phyloP scores from a whole-genome alignment of 2,888 invertebrate genomes.

The Proisotoma minuta region DNA sequence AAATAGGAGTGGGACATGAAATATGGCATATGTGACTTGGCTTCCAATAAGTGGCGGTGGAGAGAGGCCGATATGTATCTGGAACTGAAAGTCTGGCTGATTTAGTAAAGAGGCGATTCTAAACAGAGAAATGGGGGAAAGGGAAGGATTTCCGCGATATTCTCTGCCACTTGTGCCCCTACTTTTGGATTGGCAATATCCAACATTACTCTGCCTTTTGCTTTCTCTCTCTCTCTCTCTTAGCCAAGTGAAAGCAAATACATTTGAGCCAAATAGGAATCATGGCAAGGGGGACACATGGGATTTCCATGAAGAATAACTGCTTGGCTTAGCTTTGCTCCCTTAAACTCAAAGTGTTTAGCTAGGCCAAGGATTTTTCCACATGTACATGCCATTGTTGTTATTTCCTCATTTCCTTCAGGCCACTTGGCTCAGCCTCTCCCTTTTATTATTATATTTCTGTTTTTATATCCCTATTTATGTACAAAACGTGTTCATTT shows the following conservation, averaged over 20 bases:
- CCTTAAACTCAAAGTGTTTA: slow-evolving; percentile 13
- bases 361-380: background rate
- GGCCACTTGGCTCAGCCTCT: background rate
- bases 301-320: slow-evolving; percentile 19
- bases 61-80: slow-evolving; percentile 5
- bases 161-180: slow-evolving; percentile 10
- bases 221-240: background rate
- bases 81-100: slow-evolving; percentile 15
- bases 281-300: slow-evolving; percentile 16
- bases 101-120: slow-evolving; percentile 16
- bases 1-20: slow-evolving; percentile 1
- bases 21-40: slow-evolving; percentile 14
- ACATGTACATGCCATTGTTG: background rate
- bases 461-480: background rate
- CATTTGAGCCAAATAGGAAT: slow-evolving; percentile 7
- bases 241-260: background rate
- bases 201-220: background rate
- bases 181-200: slow-evolving; percentile 14
- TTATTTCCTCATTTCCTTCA: background rate
- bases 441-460: background rate
- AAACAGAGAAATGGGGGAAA: slow-evolving; percentile 5
- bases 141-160: background rate
- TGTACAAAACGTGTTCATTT: slow-evolving; percentile 10
- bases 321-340: slow-evolving; percentile 15
- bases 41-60: slow-evolving; percentile 1